Base-by-base conservation (phyloP, 1,140 invertebrate genomes). In the Triops cancriformis region DNA sequence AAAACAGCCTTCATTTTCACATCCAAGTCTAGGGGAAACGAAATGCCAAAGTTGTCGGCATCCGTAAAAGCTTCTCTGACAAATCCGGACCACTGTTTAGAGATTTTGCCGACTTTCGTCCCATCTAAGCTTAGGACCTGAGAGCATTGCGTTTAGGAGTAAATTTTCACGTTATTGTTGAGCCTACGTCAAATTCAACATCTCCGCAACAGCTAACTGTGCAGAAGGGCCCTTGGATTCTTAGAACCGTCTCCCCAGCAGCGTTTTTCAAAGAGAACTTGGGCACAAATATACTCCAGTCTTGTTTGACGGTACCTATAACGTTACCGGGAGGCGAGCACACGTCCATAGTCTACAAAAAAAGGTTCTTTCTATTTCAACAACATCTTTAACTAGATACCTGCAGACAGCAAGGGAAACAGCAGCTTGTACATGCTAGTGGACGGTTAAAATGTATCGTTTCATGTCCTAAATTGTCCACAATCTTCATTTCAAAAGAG, bases 371-470 rank as follows among this genome's bases (percentile, higher is more conserved):
- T 26, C 31, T 37, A 14, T 27, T 23, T 28, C 27, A 73, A 14
- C 18, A 28, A 72, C 26, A 73, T 0, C 11, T 41, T 26, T 41
- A 5, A 18, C 0, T 12, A 74, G 75, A 37, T 84, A 91, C 91
- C 86, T 96, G 93, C 80, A 95, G 85, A 85, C 93, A 96, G 84
- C 93, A 95, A 6, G 93, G 93, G 82, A 90, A 95, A 81, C 88
- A 92, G 82, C 93, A 95, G 4, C 89, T 88, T 79, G 89, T 88
- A 84, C 93, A 95, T 14, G 91, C 89, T 18, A 94, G 85, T 1
- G 92, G 92, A 43, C 93, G 87, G 80, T 90, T 85, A 37, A 89
- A 84, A 82, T 93, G 91, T 79, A 94, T 93, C 11, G 96, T 89
- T 87, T 96, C 91, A 80, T 90, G 91, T 76, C 88, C 88, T 80